phyloP scores from a whole-genome alignment of 2,113 vertebrate genomes.

The Myiagra hebetior region DNA sequence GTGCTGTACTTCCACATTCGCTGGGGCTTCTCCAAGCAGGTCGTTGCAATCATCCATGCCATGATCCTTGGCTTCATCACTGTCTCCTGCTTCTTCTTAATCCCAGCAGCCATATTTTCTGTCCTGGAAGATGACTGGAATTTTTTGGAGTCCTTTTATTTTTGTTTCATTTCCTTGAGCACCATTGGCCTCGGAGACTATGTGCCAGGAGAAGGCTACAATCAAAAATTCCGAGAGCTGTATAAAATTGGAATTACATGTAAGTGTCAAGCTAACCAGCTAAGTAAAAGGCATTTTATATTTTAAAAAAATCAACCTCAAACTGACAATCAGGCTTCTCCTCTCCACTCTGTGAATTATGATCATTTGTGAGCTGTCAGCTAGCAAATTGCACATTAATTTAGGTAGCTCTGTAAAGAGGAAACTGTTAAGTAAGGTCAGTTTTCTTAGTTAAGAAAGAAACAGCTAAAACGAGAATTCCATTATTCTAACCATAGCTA shows the following conservation, averaged over 20 bases:
- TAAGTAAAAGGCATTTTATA: background rate
- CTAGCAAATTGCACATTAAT: background rate
- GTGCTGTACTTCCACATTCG: constrained; percentile 84
- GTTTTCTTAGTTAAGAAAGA: background rate
- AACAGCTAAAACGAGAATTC: background rate
- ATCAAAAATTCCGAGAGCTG: constrained; percentile 90
- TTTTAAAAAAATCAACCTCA: background rate
- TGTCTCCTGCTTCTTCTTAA: constrained; percentile 88
- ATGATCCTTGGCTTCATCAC: constrained; percentile 80
- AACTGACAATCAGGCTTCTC: background rate
- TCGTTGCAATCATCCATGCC: constrained; percentile 87
- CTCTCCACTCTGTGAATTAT: background rate
- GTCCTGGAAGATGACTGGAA: constrained; percentile 93
- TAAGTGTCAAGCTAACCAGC: constrained; percentile 68
- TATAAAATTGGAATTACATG: constrained; percentile 96
- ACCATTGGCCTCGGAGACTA: constrained; percentile 97
- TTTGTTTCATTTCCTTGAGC: constrained; percentile 96
- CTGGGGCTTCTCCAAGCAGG: constrained; percentile 90
- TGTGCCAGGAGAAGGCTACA: constrained; percentile 89
- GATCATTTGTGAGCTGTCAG: background rate
- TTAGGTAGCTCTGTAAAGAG: background rate
- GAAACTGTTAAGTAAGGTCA: background rate
- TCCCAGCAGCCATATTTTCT: constrained; percentile 91
- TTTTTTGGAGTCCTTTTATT: constrained; percentile 97
- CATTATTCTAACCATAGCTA: background rate